These are phyloP conservation scores for Enteromius argenteus DNA, from an alignment of 2,797 vertebrate species.

Conservation along the genomic window DNA sequence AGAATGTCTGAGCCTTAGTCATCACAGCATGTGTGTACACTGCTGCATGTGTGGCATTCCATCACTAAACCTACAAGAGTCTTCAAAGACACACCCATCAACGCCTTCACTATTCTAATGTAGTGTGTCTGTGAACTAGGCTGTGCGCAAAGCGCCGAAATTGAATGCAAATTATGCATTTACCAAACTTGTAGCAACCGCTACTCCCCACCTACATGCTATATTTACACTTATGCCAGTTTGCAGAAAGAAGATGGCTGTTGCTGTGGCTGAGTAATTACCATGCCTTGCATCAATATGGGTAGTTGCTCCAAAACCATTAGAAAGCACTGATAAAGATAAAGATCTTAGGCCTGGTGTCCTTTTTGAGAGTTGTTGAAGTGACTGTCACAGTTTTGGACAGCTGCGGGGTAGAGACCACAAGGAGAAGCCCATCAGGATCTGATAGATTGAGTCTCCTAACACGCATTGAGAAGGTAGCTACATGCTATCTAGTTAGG, in stretches of 20 bases:
- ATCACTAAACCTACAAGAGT: slow-evolving; percentile 60
- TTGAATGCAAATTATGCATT: slow-evolving; percentile 18
- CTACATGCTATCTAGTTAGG: background rate
- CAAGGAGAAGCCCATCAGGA: slow-evolving; percentile 33
- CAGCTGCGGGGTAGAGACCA: slow-evolving; percentile 16
- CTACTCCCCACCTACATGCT: background rate
- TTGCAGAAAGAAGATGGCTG: background rate
- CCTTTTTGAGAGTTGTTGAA: slow-evolving; percentile 18
- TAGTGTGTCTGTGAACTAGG: background rate
- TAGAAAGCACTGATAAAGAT: background rate
- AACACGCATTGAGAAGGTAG: background rate
- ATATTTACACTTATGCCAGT: background rate
- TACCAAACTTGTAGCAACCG: background rate
- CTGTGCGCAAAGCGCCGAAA: background rate
- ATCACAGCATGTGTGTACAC: slow-evolving; percentile 72
- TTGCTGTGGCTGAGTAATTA: slow-evolving; percentile 5
- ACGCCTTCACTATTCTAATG: slow-evolving; percentile 14
- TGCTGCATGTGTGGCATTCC: slow-evolving; percentile 73
- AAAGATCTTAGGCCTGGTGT: background rate
- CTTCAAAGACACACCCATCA: slow-evolving; percentile 41
- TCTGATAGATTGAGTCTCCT: slow-evolving; percentile 1
- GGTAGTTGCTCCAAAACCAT: background rate
- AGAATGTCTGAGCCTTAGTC: slow-evolving; percentile 66
- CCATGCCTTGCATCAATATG: slow-evolving; percentile 8
- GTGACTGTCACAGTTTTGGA: slow-evolving; percentile 21